Base-by-base conservation (phyloP, 1,140 invertebrate genomes). In the Drosophila pseudoananassae region DNA sequence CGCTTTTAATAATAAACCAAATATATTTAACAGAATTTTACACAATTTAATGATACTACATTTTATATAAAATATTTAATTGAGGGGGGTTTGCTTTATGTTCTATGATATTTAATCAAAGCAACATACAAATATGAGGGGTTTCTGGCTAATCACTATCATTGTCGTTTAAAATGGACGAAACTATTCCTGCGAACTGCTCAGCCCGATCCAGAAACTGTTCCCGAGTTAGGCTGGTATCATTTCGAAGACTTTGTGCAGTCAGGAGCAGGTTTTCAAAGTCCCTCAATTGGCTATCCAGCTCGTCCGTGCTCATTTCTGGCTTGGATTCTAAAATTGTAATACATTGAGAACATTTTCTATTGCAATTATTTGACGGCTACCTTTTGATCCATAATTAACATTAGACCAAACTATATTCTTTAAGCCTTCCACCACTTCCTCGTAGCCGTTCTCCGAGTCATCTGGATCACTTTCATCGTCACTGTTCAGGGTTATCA, bases 1-100 rank as follows among this genome's bases (percentile, higher is more conserved):
- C 60, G 72, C 72, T 76, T 66, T 76, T 76, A 76, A 76, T 76
- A 76, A 76, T 76, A 76, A 76, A 76, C 72, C 72, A 76, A 76
- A 76, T 76, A 76, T 76, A 75, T 74, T 61, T 74, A 74, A 74
- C 70, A 55, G n/a, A 74, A 55, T n/a, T 46, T 46, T 46, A 8
- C 5, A 43, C 7, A 43, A 46, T 36, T 12, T 36, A 36, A 36
- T 36, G 3, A 4, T 36, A 36, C 33, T 36, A 10, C 31, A 33
- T 33, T 33, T 33, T 36, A 36, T 36, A 12, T 3, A 46, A 20
- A 46, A 23, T 20, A 46, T 46, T 46, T 46, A 8, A 46, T 46
- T 20, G 17, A 17, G 40, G 14, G 14, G 15, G 38, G 1, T 14
- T 40, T 40, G 36, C n/a, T 14, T 8, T 45, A 45, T 17, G 14